These are phyloP conservation scores for Pentalonia nigronervosa DNA, from an alignment of 1,140 invertebrate genomes.

Conservation along the genomic window DNA sequence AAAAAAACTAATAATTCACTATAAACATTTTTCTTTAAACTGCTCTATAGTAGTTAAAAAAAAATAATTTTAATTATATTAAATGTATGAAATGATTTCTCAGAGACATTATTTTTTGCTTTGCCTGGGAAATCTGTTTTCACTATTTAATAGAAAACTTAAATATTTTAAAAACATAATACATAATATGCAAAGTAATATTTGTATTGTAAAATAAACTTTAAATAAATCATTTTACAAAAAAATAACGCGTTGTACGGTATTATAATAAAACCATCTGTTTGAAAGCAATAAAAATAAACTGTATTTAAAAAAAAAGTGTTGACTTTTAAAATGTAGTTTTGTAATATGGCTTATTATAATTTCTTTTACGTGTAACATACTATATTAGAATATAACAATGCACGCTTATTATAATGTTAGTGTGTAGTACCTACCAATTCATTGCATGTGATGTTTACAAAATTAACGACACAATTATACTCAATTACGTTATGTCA, in stretches of 20 bases:
- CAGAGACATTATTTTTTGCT: background rate
- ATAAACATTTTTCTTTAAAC: background rate
- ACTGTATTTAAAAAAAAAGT: background rate
- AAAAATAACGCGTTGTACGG: background rate
- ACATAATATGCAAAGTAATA: background rate
- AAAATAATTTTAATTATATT: background rate
- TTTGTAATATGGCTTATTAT: background rate
- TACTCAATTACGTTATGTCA: background rate
- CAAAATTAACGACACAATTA: constrained; percentile 11
- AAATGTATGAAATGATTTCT: background rate
- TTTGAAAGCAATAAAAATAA: background rate
- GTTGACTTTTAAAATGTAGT: background rate
- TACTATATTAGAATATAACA: background rate
- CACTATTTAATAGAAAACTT: background rate
- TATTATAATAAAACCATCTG: background rate
- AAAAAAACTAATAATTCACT: background rate
- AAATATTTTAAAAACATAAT: background rate
- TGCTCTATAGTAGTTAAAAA: background rate
- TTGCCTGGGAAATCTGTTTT: constrained; percentile 32
- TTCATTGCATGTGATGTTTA: background rate
- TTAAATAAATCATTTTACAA: background rate
- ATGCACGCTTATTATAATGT: background rate
- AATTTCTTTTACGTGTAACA: background rate
- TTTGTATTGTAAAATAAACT: background rate
- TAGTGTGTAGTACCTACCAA: background rate